phyloP scores from a whole-genome alignment of 2,797 vertebrate genomes.

The Setipinna tenuifilis region DNA sequence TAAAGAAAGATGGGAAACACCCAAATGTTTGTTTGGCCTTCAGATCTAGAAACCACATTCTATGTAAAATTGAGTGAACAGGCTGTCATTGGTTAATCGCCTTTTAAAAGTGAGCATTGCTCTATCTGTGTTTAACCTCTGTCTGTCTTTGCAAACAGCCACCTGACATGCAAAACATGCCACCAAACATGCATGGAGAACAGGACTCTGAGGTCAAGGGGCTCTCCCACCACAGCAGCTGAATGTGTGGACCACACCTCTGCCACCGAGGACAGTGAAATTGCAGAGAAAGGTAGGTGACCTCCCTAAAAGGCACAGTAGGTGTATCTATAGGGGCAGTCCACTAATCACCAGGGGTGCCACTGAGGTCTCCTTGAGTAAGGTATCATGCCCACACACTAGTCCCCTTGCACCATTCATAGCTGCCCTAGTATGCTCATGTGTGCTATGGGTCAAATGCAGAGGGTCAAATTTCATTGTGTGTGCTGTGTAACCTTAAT shows the following conservation, averaged over 20 bases:
- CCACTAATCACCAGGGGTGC: too few species aligned
- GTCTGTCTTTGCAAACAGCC: neutral
- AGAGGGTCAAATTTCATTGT: too few species aligned
- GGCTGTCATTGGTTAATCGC: neutral
- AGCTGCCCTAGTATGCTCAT: too few species aligned
- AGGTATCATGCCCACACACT: too few species aligned
- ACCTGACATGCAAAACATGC: neutral
- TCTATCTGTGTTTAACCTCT: neutral
- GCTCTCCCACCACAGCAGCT: slow-evolving; percentile 42
- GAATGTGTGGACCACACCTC: slow-evolving; percentile 34
- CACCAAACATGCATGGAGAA: neutral
- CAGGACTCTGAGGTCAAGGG: slow-evolving; percentile 39
- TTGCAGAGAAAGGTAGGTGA: slow-evolving; percentile 70
- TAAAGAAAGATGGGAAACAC: too few species aligned
- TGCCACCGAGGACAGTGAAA: slow-evolving; percentile 57
- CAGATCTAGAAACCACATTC: neutral
- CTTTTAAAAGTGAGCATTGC: neutral
- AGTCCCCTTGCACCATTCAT: too few species aligned
- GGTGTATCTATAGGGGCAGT: neutral
- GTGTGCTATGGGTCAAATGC: too few species aligned
- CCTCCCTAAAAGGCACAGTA: neutral
- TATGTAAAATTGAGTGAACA: neutral
- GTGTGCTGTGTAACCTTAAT: too few species aligned
- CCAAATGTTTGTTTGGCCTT: neutral
- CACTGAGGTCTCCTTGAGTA: too few species aligned